Evolutionary conservation across 1,140 invertebrate genomes (phyloP).

Genomic region (Heterodera carotae): DNA sequence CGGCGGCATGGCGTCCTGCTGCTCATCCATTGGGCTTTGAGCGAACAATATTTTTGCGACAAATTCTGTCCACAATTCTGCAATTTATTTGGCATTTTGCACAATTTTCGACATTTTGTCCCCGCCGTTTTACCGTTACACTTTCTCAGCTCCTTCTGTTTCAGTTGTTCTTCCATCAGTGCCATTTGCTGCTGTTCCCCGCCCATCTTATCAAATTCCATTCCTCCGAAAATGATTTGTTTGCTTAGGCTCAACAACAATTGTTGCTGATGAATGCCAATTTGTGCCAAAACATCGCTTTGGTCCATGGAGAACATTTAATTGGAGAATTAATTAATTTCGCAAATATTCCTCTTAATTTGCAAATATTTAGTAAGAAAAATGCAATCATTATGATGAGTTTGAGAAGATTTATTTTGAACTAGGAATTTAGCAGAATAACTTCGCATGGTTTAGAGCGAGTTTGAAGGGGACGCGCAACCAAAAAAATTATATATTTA

Average conservation of each 20-base stretch:
- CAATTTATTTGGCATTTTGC: slow-evolving; percentile 1
- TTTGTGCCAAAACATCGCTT: neutral
- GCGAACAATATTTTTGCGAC: neutral
- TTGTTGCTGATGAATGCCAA: neutral
- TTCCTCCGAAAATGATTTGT: neutral
- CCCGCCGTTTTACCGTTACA: neutral
- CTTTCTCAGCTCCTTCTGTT: slow-evolving; percentile 7
- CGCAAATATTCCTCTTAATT: neutral
- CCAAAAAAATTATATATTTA: too few species aligned
- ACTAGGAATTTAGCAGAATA: too few species aligned
- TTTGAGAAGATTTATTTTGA: too few species aligned
- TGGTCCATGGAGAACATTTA: neutral
- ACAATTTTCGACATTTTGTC: neutral
- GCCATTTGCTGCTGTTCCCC: neutral
- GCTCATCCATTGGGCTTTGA: neutral
- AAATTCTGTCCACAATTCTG: neutral
- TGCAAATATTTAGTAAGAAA: neutral
- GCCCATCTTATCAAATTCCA: neutral
- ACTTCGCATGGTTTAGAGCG: too few species aligned
- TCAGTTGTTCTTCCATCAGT: neutral
- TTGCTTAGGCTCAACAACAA: neutral
- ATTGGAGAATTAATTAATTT: neutral
- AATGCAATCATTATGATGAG: too few species aligned
- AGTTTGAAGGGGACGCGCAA: too few species aligned
- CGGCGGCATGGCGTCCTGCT: neutral